phyloP scores from a whole-genome alignment of 2,797 vertebrate species.

The Onychomys arenicola region DNA sequence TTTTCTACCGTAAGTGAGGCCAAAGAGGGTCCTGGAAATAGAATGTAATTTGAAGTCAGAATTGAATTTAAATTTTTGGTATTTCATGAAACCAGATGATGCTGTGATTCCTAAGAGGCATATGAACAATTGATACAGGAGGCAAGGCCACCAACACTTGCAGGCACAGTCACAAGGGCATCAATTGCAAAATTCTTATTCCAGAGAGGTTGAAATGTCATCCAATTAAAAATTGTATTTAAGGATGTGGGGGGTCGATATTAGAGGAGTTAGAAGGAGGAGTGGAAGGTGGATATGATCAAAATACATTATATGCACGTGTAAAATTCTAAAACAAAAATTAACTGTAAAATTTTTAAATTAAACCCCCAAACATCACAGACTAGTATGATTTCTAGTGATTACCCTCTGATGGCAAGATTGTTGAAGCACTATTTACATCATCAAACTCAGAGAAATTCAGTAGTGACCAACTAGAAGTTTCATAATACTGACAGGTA shows the following conservation, averaged over 20 bases:
- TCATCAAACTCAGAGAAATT: not conserved
- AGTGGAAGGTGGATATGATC: not conserved
- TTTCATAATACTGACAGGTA: too few species aligned
- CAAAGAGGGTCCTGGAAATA: not conserved
- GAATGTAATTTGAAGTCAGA: not conserved
- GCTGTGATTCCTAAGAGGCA: not conserved
- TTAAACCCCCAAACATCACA: not conserved
- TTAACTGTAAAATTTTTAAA: not conserved
- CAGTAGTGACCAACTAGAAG: not conserved
- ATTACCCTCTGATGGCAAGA: not conserved
- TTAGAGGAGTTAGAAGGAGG: not conserved
- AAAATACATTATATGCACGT: not conserved
- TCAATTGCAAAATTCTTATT: not conserved
- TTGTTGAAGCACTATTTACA: not conserved
- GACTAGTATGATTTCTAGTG: not conserved
- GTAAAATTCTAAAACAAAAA: not conserved
- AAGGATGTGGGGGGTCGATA: not conserved
- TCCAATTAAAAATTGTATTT: not conserved
- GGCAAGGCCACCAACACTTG: accelerated
- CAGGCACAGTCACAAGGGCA: not conserved
- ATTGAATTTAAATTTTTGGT: not conserved
- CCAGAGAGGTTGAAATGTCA: not conserved
- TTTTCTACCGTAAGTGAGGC: not conserved
- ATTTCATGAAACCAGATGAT: not conserved
- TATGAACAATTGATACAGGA: not conserved